Conservation (phyloP, 2,797 vertebrate genomes). For the Pangasius larnaudii region DNA sequence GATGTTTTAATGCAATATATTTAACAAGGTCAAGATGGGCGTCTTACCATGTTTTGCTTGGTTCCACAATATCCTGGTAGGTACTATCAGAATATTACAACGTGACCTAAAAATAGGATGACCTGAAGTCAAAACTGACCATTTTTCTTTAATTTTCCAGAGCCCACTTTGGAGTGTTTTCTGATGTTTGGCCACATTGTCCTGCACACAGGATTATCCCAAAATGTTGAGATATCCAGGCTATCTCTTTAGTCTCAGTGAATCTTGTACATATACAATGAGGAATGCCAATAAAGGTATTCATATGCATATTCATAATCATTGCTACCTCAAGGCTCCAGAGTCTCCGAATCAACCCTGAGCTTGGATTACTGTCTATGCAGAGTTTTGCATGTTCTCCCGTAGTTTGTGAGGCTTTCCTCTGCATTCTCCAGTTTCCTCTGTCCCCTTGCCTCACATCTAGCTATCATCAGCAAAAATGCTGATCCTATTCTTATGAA, state of each 20-base stretch:
- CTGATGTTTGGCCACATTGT: background rate
- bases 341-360: background rate
- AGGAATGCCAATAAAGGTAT: background rate
- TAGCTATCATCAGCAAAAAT: background rate
- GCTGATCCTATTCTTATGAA: background rate
- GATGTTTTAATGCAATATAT: background rate
- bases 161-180: background rate
- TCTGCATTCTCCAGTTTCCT: background rate
- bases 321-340: background rate
- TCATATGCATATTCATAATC: background rate
- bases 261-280: background rate
- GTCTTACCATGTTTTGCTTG: background rate
- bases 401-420: background rate
- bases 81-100: background rate
- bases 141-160: background rate
- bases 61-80: background rate
- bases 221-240: background rate
- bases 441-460: background rate
- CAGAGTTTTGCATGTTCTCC: background rate
- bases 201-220: background rate
- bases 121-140: background rate
- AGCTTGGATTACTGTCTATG: background rate
- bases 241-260: background rate
- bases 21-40: background rate
- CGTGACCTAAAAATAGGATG: background rate